Base-by-base conservation (phyloP, 2,888 invertebrate genomes). In the Nymphalis c-album region DNA sequence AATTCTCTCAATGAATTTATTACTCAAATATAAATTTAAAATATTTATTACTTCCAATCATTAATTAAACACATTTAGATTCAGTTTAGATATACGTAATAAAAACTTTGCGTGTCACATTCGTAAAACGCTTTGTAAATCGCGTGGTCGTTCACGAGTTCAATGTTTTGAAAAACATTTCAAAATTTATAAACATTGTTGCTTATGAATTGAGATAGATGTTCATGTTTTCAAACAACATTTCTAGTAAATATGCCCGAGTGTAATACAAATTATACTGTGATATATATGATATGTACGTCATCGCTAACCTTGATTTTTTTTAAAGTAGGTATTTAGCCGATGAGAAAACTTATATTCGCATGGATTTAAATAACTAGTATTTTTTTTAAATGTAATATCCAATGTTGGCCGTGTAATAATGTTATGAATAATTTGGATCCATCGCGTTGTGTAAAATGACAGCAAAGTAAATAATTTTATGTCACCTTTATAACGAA, bases 121-220 rank as follows among this genome's bases (percentile, higher is more conserved):
- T 18, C 16, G 20, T n/a, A 48, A 53, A 47, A 40, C 57, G 57
- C 17, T 26, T 13, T 22, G 64, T 45, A 46, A 61, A 20, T 51
- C 58, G 58, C 61, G 70, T 74, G 67, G 69, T 73, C 65, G 72
- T 65, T 51, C 66, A 74, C 73, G 67, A 64, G 46, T 46, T 63
- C 35, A 26, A 64, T 75, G 84, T 88, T 90, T 87, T 83, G 57
- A 75, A 85, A 88, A 87, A 78, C 71, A n/a, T 48, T 63, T 40
- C 67, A 55, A 59, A 74, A 78, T 87, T 90, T 83, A 81, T 85
- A 88, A 87, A 88, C 82, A 84, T 26, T 26, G 72, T 67, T 70
- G 71, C 74, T 75, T 74, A 80, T 71, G 66, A 76, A 75, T 75
- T 70, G 82, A 82, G 85, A 86, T 80, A 82, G 85, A 86, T 80